A percentile compares a stretch with the other conserved stretches of the same genome.
These are phyloP conservation scores for Sardina pilchardus DNA, from an alignment of 2,113 vertebrate species.

Conservation along the genomic window DNA sequence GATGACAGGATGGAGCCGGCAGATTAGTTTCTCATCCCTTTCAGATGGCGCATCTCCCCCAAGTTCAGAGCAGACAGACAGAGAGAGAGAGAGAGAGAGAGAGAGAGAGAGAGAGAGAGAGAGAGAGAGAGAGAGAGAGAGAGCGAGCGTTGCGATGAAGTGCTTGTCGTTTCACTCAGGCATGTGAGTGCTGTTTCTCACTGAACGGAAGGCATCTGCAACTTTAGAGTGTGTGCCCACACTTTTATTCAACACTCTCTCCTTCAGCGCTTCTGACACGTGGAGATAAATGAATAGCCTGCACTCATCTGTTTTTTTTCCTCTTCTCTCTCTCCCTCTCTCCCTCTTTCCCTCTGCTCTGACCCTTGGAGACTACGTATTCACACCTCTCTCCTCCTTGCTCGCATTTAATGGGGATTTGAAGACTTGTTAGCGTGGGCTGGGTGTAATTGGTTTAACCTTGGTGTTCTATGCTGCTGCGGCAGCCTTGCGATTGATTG, in stretches of 20 bases:
- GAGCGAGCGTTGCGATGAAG: too few relatives aligned
- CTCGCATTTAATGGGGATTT: constrained; percentile 44
- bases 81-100: too few relatives aligned
- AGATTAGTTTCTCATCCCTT: neutral
- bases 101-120: too few relatives aligned
- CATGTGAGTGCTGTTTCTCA: too few relatives aligned
- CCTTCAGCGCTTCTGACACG: neutral
- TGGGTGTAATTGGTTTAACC: constrained; percentile 53
- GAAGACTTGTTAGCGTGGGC: constrained; percentile 51
- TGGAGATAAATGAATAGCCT: neutral
- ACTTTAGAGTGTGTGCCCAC: neutral
- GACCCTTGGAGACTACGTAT: constrained; percentile 12
- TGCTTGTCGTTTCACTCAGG: too few relatives aligned
- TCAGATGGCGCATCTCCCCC: neutral
- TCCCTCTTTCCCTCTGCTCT: constrained; percentile 14
- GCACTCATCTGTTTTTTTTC: constrained; percentile 34
- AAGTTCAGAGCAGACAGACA: too few relatives aligned
- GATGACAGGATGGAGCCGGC: neutral
- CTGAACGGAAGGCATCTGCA: neutral
- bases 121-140: too few relatives aligned
- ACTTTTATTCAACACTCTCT: neutral
- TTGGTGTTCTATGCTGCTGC: constrained; percentile 26
- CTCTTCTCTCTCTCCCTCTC: constrained; percentile 9
- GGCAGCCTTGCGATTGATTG: neutral
- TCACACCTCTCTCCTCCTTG: neutral